Conservation (phyloP, 2,113 vertebrate species). For the Bujurquina vittata region DNA sequence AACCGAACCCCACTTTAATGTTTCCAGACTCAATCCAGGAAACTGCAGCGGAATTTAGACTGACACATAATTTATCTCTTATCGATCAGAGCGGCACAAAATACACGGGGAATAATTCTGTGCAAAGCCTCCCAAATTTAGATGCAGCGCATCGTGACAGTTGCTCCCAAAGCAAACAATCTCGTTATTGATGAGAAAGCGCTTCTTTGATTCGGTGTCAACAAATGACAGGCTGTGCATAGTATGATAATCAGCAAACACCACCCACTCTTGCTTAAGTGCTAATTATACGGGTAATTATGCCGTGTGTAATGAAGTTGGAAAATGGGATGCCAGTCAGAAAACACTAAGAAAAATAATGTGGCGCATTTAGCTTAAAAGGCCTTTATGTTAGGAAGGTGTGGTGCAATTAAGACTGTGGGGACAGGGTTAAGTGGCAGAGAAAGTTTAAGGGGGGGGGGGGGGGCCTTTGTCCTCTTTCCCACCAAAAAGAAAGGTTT, state of each 20-base stretch:
- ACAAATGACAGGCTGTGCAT: slow-evolving; percentile 43
- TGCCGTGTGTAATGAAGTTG: slow-evolving; percentile 45
- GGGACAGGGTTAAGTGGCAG: neutral
- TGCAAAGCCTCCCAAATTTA: slow-evolving; percentile 7
- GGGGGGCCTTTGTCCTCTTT: too few species aligned
- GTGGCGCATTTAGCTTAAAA: slow-evolving; percentile 5
- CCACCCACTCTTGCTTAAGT: slow-evolving; percentile 44
- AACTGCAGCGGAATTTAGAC: slow-evolving; percentile 1
- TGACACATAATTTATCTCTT: slow-evolving; percentile 20
- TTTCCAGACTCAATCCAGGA: slow-evolving; percentile 26
- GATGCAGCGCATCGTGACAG: slow-evolving; percentile 14
- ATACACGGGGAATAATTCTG: slow-evolving; percentile 13
- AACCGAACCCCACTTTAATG: slow-evolving; percentile 9
- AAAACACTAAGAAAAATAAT: slow-evolving; percentile 14
- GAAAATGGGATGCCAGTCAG: slow-evolving; percentile 52
- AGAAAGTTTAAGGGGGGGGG: neutral
- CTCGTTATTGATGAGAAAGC: slow-evolving; percentile 27
- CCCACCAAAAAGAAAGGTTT: too few species aligned
- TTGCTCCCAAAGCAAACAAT: slow-evolving; percentile 33
- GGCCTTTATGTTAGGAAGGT: slow-evolving; percentile 9
- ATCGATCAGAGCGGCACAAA: slow-evolving; percentile 11
- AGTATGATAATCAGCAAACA: slow-evolving; percentile 29
- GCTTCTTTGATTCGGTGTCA: slow-evolving; percentile 43
- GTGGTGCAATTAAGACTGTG: slow-evolving; percentile 20
- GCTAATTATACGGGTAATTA: slow-evolving; percentile 62